Evolutionary conservation across 2,113 vertebrate genomes (phyloP).

Genomic region (Poeciliopsis turrubarensis): DNA sequence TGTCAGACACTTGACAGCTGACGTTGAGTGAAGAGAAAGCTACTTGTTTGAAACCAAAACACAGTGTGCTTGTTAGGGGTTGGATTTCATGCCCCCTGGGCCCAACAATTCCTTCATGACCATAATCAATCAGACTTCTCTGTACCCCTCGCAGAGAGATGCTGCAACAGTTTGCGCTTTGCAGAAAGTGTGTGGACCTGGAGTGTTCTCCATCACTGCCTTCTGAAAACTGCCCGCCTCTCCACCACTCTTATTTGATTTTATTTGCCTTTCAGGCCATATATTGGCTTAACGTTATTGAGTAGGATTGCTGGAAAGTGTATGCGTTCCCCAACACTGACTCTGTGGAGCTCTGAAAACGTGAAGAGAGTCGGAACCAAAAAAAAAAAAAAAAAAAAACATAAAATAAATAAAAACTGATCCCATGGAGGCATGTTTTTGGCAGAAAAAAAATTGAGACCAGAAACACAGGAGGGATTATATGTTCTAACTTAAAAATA

Average conservation of each 20-base stretch:
- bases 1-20: not conserved
- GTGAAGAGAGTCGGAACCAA: not conserved
- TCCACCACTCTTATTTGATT: not conserved
- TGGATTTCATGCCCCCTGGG: not conserved
- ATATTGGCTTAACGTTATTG: not conserved
- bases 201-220: too few species aligned
- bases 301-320: not conserved
- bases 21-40: not conserved
- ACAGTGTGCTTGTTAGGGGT: not conserved
- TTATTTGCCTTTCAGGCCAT: not conserved
- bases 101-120: not conserved
- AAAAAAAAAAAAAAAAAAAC: not conserved
- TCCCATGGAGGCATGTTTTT: not conserved
- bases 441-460: not conserved
- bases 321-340: not conserved
- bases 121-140: not conserved
- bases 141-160: not conserved
- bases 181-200: not conserved
- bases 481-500: conserved; percentile 1
- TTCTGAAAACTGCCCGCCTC: not conserved
- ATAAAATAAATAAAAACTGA: too few species aligned
- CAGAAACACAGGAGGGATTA: conserved; percentile 11
- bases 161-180: not conserved
- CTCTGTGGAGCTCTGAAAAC: not conserved
- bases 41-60: not conserved